Conservation (phyloP, 2,113 vertebrate genomes). For the Uropsilus gracilis region DNA sequence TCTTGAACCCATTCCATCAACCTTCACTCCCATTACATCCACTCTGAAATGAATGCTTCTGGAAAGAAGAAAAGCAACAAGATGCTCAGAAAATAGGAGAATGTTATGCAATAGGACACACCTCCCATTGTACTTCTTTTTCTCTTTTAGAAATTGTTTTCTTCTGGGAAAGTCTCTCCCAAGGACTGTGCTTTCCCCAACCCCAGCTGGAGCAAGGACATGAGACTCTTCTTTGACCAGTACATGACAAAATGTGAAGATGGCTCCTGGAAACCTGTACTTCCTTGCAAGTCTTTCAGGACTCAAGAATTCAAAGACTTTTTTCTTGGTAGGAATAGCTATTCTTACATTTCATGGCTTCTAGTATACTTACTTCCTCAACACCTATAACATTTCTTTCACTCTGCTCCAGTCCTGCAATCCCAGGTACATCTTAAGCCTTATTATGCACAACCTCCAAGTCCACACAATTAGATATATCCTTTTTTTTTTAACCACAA, state of each 20-base stretch:
- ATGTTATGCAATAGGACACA: not conserved
- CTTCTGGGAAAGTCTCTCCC: not conserved
- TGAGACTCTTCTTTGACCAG: slow-evolving; percentile 85
- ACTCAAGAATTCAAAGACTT: not conserved
- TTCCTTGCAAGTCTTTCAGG: rapidly evolving
- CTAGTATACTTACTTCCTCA: not conserved
- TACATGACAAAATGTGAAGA: slow-evolving; percentile 86
- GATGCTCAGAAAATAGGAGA: not conserved
- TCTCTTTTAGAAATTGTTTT: slow-evolving; percentile 61
- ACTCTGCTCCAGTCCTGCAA: no score
- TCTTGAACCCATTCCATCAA: not conserved
- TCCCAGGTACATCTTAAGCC: not conserved
- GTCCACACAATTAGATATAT: not conserved
- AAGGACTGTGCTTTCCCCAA: slow-evolving; percentile 89
- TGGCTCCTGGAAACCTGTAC: slow-evolving; percentile 75
- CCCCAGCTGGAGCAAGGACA: slow-evolving; percentile 88
- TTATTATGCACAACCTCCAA: not conserved
- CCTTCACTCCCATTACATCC: not conserved
- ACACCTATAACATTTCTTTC: not conserved
- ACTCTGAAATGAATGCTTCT: not conserved
- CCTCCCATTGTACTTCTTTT: not conserved
- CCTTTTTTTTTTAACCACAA: not conserved
- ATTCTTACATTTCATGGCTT: not conserved
- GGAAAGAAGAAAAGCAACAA: not conserved
- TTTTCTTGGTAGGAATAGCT: slow-evolving; percentile 45